phyloP scores from a whole-genome alignment of 2,888 invertebrate genomes.

The Leptinotarsa rubiginosa region DNA sequence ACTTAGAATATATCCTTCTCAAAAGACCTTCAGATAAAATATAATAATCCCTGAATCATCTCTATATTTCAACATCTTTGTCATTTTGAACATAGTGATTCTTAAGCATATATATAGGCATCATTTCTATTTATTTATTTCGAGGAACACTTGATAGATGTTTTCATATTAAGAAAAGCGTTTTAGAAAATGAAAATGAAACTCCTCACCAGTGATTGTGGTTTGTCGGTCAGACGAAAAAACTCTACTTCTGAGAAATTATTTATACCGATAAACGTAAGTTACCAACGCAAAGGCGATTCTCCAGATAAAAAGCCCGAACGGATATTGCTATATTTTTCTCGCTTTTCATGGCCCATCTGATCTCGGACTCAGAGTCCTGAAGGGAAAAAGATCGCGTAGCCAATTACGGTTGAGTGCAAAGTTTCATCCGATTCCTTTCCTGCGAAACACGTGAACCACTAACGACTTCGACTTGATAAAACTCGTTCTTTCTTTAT shows the following conservation, averaged over 20 bases:
- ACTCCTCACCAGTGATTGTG: not conserved
- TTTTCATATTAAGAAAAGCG: too few relatives aligned
- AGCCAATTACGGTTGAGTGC: conserved; percentile 53
- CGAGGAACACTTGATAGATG: too few relatives aligned
- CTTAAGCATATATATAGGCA: too few relatives aligned
- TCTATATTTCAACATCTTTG: too few relatives aligned
- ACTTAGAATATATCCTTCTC: too few relatives aligned
- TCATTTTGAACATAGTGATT: too few relatives aligned
- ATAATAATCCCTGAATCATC: too few relatives aligned
- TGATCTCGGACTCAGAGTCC: conserved; percentile 46
- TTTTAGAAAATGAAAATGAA: too few relatives aligned
- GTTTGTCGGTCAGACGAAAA: conserved; percentile 1
- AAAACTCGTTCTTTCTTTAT: conserved; percentile 30
- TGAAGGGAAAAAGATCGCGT: conserved; percentile 38
- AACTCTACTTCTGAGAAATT: conserved; percentile 33
- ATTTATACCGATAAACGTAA: conserved; percentile 43
- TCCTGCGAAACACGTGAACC: conserved; percentile 46
- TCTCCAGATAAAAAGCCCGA: conserved; percentile 43
- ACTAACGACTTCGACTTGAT: conserved; percentile 45
- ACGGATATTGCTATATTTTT: conserved; percentile 57
- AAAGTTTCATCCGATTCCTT: conserved; percentile 50
- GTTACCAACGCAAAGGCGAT: conserved; percentile 42
- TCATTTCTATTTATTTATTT: too few relatives aligned
- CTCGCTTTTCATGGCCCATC: conserved; percentile 52
- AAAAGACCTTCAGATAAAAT: too few relatives aligned